Percentiles rank a stretch among this genome's conserved stretches.
These are phyloP conservation scores for Sparidentex hasta DNA, from an alignment of 2,797 vertebrate genomes.

Conservation along the genomic window DNA sequence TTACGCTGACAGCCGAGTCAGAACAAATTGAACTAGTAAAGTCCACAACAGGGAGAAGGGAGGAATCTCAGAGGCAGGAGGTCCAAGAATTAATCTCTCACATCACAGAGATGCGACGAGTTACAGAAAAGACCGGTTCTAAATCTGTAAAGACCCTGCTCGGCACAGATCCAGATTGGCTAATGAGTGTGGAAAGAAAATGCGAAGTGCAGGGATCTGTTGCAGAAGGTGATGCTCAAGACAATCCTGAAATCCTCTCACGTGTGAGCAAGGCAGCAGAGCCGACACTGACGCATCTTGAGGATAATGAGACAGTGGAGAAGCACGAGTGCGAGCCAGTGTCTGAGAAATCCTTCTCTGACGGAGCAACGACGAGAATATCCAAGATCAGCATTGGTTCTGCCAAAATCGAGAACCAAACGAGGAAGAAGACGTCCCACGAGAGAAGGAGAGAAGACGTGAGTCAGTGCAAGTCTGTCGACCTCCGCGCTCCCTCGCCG, in stretches of 20 bases:
- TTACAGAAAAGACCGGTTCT: constrained; percentile 78
- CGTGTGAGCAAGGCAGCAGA: constrained; percentile 81
- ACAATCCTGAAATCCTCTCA: constrained; percentile 81
- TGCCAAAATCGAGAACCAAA: constrained; percentile 78
- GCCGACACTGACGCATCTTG: constrained; percentile 77
- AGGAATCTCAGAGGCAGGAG: constrained; percentile 84
- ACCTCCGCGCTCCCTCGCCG: constrained; percentile 82
- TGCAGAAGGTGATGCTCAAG: constrained; percentile 75
- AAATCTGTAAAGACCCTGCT: constrained; percentile 85
- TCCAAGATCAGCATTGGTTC: constrained; percentile 84
- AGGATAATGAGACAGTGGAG: constrained; percentile 76
- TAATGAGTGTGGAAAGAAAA: constrained; percentile 83
- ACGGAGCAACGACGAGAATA: constrained; percentile 74
- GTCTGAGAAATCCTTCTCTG: constrained; percentile 71
- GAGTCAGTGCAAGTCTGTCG: constrained; percentile 72
- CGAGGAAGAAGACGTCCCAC: constrained; percentile 66
- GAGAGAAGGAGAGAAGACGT: constrained; percentile 79
- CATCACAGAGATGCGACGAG: constrained; percentile 84
- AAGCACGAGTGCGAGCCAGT: constrained; percentile 81
- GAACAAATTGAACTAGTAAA: constrained; percentile 76
- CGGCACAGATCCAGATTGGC: constrained; percentile 83
- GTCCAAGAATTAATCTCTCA: constrained; percentile 85
- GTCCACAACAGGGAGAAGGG: constrained; percentile 73
- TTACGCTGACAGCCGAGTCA: constrained; percentile 75
- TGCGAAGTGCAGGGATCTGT: constrained; percentile 71